Base-by-base conservation (phyloP, 1,140 invertebrate genomes). In the Polypedilum vanderplanki region DNA sequence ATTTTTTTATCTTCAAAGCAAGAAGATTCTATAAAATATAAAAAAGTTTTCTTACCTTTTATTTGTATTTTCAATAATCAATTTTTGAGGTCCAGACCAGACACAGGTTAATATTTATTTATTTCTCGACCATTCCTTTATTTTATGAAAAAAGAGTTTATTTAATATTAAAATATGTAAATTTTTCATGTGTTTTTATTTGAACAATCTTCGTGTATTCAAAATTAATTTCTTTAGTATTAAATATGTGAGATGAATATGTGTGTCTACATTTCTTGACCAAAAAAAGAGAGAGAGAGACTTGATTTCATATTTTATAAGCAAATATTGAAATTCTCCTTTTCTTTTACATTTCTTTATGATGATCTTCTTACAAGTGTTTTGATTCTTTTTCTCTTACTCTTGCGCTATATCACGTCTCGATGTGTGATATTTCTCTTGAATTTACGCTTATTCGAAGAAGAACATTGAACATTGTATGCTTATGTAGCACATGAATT, bases 101-200 rank as follows among this genome's bases (percentile, higher is more conserved):
- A 57, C 46, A 57, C 12, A 57, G 46, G 10, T 57, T 57, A 57
- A 57, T 57, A 57, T 57, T 57, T 57, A 57, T 57, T 57, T 57
- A 57, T 57, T 57, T 57, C 10, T 57, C n/a, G 46, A 57, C n/a
- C 46, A 57, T 57, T 57, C 46, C 46, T 15, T 57, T 57, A 15
- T n/a, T 33, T 33, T 46, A 46, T 9, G 15, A 46, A 46, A 46
- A 46, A 46, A 46, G 8, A 12, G 41, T 57, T 57, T 57, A 57
- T 57, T 57, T 57, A 57, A 57, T 57, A 57, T 57, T 57, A 57
- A 57, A 57, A 57, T 57, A 57, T 57, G 46, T 57, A 57, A 57
- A 57, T 57, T 57, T 46, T 57, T 57, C 46, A 57, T 57, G 46
- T 57, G 46, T 57, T 57, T 57, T 57, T 57, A 57, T 57, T 57